phyloP scores from a whole-genome alignment of 2,113 vertebrate genomes.

The Atherinomorus stipes region DNA sequence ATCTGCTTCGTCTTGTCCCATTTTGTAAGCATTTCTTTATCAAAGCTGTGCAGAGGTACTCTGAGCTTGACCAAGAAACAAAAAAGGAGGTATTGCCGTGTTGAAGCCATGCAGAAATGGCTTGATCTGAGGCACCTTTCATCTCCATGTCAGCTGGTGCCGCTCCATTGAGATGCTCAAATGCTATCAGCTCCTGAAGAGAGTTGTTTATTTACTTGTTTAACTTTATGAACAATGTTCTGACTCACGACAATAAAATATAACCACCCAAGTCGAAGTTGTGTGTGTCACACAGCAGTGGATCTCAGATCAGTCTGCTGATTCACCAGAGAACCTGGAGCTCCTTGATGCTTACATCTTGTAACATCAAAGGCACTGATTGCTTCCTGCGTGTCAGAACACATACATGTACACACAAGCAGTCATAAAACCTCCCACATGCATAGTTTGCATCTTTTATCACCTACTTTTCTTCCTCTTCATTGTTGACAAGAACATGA shows the following conservation, averaged over 20 bases:
- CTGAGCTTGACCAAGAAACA: conserved; percentile 55
- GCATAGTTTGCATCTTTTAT: not conserved
- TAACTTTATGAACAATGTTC: conserved; percentile 51
- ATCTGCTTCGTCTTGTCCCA: conserved; percentile 48
- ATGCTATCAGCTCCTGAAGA: conserved; percentile 62
- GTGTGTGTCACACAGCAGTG: conserved; percentile 53
- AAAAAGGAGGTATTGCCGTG: conserved; percentile 47
- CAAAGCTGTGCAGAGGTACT: conserved; percentile 25
- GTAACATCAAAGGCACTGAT: conserved; percentile 70
- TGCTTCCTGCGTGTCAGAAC: conserved; percentile 61
- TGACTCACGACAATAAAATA: conserved; percentile 64
- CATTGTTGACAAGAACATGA: conserved; percentile 27
- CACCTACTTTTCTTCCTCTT: conserved; percentile 2
- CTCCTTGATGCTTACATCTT: conserved; percentile 53
- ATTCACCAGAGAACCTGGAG: conserved; percentile 35
- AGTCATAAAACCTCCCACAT: conserved; percentile 27
- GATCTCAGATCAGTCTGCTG: conserved; percentile 45
- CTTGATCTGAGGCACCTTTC: conserved; percentile 52
- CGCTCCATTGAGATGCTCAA: conserved; percentile 50
- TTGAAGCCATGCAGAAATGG: conserved; percentile 64
- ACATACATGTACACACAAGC: conserved; percentile 30
- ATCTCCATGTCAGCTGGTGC: conserved; percentile 66
- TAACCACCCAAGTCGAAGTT: conserved; percentile 77
- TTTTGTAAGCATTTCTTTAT: conserved; percentile 65
- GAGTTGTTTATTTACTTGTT: conserved; percentile 73